Evolutionary conservation across 35 echinoderm and acorn worm species (phyloP), one percentile per base, ranked within the genome.

Genomic region (Chiridota heheva): DNA sequence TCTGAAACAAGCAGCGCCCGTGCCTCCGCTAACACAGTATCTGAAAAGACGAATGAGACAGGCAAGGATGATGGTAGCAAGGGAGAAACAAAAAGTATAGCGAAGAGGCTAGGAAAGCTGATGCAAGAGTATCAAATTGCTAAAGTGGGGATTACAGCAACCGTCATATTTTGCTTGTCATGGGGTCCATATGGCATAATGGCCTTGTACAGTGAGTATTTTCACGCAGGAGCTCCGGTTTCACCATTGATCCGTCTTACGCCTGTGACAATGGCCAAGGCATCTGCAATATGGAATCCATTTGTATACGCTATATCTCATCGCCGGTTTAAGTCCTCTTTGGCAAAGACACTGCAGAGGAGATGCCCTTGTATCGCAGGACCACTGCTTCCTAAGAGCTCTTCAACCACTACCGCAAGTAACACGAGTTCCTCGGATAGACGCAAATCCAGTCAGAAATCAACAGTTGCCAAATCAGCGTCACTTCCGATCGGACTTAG

Each of bases 291-390:
- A 28, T 96, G 83, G 87, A 96, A 96, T 40, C 93, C 93, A 4
- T 44, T 96, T 15, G 88, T 96, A 15, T 96, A 96, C 48, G 88
- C 88, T 2, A 67, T 96, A n/a, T 82, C 83, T 58, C 93, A 96
- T 57, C 47, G 77, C 15, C 84, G 84, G 28, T 96, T 91, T 58
- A 90, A 96, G 43, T 51, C 42, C 16, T 82, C 89, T 0, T 34
- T 91, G 25, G 47, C 29, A 16, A 27, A 72, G n/a, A 38, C 17
- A 44, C 31, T 72, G 2, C 5, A 22, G 47, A n/a, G n/a, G 7
- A 43, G 29, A 17, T 72, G 29, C 38, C 40, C 32, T 22, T 16
- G 40, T n/a, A n/a, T n/a, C n/a, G n/a, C n/a, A n/a, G n/a, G n/a
- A n/a, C n/a, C n/a, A n/a, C n/a, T n/a, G n/a, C n/a, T n/a, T n/a